Base-by-base conservation (phyloP, 2,113 vertebrate species). In the Tachysurus vachellii region DNA sequence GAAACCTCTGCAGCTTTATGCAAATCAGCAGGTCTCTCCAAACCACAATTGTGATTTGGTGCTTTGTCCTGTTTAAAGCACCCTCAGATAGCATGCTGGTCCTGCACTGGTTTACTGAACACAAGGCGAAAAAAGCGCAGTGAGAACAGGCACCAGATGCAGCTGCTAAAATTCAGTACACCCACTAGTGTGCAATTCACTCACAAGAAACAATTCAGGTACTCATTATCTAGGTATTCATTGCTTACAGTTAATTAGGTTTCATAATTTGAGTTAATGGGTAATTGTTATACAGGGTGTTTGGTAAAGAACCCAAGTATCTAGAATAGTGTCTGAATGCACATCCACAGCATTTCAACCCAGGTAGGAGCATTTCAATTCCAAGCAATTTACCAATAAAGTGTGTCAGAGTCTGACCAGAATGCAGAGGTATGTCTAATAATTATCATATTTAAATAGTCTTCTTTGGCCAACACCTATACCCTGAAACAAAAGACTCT, bases 21-120 rank as follows among this genome's bases (percentile, higher is more conserved):
- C 91, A 89, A 90, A 91, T 93, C 91, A 91, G 92, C 91, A 91
- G 93, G 93, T 92, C 91, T 91, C 91, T 84, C 66, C 84, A 92
- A 89, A 92, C 92, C 93, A 94, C 93, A 94, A 92, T 91, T 91
- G 91, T 93, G 95, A 93, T 92, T 93, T 92, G 94, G 94, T 94
- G 94, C 93, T 4, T 75, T 75, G 80, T 75, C 44, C 47, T 86
- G 92, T 91, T 92, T 90, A 70, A 93, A 94, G 90, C 92, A 90
- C 92, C 83, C 80, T 91, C 82, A 91, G 93, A 92, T 91, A 91
- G 91, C 93, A 93, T 90, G 94, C 92, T 91, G 91, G 89, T 93
- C 88, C 92, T 89, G 91, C 88, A 91, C 92, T 89, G 86, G 90
- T 93, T 91, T 91, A 87, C 81, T 73, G 73, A 88, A 90, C 85